These are phyloP conservation scores for Psophia crepitans DNA, from an alignment of 2,113 vertebrate species.

Conservation along the genomic window DNA sequence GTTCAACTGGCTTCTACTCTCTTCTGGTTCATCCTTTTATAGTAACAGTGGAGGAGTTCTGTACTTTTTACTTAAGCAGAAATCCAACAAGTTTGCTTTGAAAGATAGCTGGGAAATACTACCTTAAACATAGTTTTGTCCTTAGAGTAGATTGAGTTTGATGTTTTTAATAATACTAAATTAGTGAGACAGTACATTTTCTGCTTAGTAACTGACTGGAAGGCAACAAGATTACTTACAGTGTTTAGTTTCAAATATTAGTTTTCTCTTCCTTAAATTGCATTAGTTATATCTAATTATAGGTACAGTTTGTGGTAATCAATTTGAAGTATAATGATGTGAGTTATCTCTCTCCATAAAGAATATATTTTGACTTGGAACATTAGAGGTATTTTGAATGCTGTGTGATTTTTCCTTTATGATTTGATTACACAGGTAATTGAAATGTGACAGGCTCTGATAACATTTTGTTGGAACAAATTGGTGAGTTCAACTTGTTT, in stretches of 20 bases:
- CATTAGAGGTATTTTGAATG: constrained; percentile 6
- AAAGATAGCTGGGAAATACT: neutral
- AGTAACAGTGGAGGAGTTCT: neutral
- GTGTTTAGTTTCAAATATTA: constrained; percentile 48
- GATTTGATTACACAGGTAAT: constrained; percentile 52
- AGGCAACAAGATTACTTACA: constrained; percentile 23
- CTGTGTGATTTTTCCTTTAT: constrained; percentile 48
- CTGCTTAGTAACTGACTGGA: constrained; percentile 39
- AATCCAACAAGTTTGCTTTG: neutral
- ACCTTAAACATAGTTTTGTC: neutral
- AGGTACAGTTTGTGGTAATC: constrained; percentile 50
- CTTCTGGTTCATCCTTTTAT: neutral
- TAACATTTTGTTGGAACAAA: constrained; percentile 46
- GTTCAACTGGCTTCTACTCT: neutral
- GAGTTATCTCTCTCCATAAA: constrained; percentile 16
- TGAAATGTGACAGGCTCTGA: constrained; percentile 41
- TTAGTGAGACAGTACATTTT: neutral
- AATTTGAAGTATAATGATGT: constrained; percentile 6
- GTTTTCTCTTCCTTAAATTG: constrained; percentile 35
- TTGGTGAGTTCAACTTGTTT: neutral
- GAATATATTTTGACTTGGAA: constrained; percentile 42
- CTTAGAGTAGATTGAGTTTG: constrained; percentile 7
- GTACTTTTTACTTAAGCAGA: neutral
- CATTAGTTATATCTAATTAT: constrained; percentile 55
- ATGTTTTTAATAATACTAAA: constrained; percentile 27